Evolutionary conservation across 1,140 invertebrate genomes (phyloP).

Genomic region (Ceratina japonica): DNA sequence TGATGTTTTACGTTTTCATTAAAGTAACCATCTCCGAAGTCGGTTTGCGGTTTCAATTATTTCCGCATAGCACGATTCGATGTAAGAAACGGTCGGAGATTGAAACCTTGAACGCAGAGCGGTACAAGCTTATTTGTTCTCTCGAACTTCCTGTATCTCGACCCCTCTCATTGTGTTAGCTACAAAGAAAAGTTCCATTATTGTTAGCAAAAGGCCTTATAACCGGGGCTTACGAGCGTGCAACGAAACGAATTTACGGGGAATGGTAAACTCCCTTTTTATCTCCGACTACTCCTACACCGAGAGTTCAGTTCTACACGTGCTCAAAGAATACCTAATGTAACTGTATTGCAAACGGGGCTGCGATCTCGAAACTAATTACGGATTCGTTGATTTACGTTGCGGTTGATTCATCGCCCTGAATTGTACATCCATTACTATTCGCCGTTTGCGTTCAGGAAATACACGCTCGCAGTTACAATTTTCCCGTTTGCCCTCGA

Average conservation of each 20-base stretch:
- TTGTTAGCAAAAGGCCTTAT: conserved; percentile 23
- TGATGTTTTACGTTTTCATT: conserved; percentile 43
- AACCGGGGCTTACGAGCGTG: conserved; percentile 10
- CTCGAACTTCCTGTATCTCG: neutral
- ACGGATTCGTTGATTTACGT: conserved; percentile 2
- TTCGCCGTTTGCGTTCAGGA: neutral
- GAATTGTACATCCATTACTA: conserved; percentile 21
- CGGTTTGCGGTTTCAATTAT: too few relatives aligned
- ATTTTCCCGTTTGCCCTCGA: neutral
- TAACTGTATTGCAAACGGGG: neutral
- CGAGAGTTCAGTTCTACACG: neutral
- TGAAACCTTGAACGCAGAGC: neutral
- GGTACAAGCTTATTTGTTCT: neutral
- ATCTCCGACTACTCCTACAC: neutral
- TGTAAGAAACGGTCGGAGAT: neutral
- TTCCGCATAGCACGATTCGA: too few relatives aligned
- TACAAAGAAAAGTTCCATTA: conserved; percentile 43
- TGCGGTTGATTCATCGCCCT: conserved; percentile 9
- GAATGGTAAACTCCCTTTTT: conserved; percentile 9
- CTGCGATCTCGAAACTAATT: neutral
- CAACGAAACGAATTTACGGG: conserved; percentile 38
- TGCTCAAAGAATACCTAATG: too few relatives aligned
- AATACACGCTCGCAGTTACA: neutral
- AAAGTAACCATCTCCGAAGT: too few relatives aligned
- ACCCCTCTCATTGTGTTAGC: conserved; percentile 31